Percentiles rank a stretch among this genome's conserved stretches.
phyloP scores from a whole-genome alignment of 1,140 invertebrate genomes.

The Diplogasteroides magnus region DNA sequence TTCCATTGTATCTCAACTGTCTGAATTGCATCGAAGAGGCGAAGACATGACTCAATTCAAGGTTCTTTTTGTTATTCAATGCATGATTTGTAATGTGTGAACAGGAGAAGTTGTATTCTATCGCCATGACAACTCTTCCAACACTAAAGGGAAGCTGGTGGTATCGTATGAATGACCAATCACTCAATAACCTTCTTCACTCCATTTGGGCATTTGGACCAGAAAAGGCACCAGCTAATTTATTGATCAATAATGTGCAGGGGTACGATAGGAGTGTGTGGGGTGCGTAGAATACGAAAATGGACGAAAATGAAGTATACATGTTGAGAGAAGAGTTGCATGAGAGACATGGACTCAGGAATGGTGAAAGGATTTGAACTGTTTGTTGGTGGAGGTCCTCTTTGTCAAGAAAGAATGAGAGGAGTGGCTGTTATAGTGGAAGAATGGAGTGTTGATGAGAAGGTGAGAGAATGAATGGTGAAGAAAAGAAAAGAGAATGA shows the following conservation, averaged over 20 bases:
- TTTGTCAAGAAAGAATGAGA: constrained; percentile 92
- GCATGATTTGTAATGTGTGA: no score
- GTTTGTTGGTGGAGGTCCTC: constrained; percentile 76
- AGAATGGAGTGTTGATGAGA: constrained; percentile 54
- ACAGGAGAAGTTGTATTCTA: neutral
- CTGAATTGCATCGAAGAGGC: constrained; percentile 59
- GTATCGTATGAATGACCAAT: no score
- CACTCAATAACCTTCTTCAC: no score
- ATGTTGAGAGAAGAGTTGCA: constrained; percentile 4
- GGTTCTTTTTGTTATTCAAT: no score
- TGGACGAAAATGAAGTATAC: no score
- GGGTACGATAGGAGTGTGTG: constrained; percentile 56
- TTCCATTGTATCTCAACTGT: no score
- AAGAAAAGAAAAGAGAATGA: constrained; percentile 8
- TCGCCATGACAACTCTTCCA: constrained; percentile 61
- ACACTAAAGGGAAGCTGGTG: constrained; percentile 61
- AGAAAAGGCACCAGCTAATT: constrained; percentile 77
- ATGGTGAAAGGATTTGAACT: constrained; percentile 91
- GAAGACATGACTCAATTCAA: constrained; percentile 7
- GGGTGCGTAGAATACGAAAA: no score
- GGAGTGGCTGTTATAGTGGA: constrained; percentile 84
- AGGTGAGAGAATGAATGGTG: neutral
- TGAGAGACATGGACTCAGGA: constrained; percentile 40
- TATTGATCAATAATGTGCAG: constrained; percentile 71
- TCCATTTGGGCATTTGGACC: constrained; percentile 89